Percentiles rank a stretch among this genome's conserved stretches.
phyloP scores from a whole-genome alignment of 2,113 vertebrate species.

The Epinephelus moara region DNA sequence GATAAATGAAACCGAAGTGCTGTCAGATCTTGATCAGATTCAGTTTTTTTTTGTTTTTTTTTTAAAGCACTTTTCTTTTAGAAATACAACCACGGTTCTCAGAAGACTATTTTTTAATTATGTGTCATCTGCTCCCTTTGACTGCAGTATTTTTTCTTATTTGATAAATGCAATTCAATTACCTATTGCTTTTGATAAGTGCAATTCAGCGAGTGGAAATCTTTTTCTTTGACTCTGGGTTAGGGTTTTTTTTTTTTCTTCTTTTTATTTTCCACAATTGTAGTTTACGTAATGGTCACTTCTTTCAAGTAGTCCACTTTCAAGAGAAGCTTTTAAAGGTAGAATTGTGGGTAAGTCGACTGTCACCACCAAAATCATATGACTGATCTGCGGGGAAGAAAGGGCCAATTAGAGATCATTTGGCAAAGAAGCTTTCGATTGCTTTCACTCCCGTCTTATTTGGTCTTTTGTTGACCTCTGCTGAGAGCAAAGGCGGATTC shows the following conservation, averaged over 20 bases:
- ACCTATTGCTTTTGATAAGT: constrained; percentile 77
- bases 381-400: constrained; percentile 91
- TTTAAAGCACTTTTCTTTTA: constrained; percentile 5
- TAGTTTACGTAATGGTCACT: constrained; percentile 87
- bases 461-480: constrained; percentile 94
- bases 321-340: constrained; percentile 87
- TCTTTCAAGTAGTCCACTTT: constrained; percentile 81
- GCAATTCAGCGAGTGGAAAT: constrained; percentile 65
- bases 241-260: constrained; percentile 32
- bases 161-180: constrained; percentile 72
- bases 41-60: constrained; percentile 20
- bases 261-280: constrained; percentile 66
- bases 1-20: constrained; percentile 71
- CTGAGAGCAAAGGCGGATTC: constrained; percentile 89
- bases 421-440: constrained; percentile 93
- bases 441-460: constrained; percentile 88
- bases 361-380: constrained; percentile 83
- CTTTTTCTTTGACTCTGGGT: constrained; percentile 30
- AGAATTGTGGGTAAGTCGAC: constrained; percentile 85
- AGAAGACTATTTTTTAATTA: constrained; percentile 40
- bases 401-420: constrained; percentile 98
- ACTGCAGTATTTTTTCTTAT: constrained; percentile 43
- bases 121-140: constrained; percentile 60
- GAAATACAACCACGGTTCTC: constrained; percentile 20
- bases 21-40: constrained; percentile 65